Percentiles rank a stretch among this genome's conserved stretches.
Conservation (phyloP, 2,888 invertebrate genomes). For the Drosophila nigritarsus region DNA sequence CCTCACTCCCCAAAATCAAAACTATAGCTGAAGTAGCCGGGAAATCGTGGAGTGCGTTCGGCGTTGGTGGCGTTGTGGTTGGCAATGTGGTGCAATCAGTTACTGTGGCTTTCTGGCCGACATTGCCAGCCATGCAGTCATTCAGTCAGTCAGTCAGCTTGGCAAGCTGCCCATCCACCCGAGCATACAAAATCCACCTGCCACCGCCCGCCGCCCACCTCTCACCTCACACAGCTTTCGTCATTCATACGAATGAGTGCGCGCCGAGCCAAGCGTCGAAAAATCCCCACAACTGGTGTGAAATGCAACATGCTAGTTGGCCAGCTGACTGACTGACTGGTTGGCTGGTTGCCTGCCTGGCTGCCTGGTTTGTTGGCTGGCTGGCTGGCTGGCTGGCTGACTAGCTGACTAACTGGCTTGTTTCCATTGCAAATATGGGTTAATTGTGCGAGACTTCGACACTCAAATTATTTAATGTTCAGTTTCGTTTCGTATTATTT, state of each 20-base stretch:
- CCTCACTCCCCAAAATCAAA: conserved; percentile 13
- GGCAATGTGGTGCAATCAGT: conserved; percentile 77
- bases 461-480: conserved; percentile 71
- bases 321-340: conserved; percentile 29
- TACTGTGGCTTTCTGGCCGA: conserved; percentile 77
- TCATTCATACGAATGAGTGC: conserved; percentile 78
- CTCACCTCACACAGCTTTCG: conserved; percentile 52
- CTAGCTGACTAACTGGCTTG: conserved; percentile 32
- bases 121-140: conserved; percentile 46
- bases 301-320: conserved; percentile 75
- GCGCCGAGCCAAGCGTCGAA: conserved; percentile 63
- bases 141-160: conserved; percentile 42
- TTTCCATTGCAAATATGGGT: conserved; percentile 73
- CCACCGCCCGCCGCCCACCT: conserved; percentile 3
- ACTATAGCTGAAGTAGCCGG: conserved; percentile 40
- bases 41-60: conserved; percentile 54
- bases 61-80: conserved; percentile 60
- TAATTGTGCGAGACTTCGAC: conserved; percentile 78
- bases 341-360: conserved; percentile 23
- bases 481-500: conserved; percentile 32
- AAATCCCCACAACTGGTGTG: conserved; percentile 74
- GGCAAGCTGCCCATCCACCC: conserved; percentile 57
- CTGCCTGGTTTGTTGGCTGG: conserved; percentile 1
- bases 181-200: conserved; percentile 38
- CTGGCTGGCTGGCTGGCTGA: conserved; percentile 1